phyloP scores from a whole-genome alignment of 2,888 invertebrate species.

The Drosophila atripex region DNA sequence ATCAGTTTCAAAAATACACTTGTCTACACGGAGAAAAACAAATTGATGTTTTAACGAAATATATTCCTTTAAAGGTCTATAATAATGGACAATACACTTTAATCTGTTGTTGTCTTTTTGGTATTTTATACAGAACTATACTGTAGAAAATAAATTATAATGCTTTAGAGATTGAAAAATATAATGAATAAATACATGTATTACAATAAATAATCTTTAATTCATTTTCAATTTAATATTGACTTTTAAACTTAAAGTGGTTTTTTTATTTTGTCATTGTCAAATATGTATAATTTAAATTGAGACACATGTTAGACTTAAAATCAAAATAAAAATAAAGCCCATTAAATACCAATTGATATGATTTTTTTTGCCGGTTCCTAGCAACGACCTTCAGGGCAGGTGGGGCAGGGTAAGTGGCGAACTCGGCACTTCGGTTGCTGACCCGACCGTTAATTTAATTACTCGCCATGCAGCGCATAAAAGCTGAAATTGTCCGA shows the following conservation, averaged over 20 bases:
- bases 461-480: constrained; percentile 38
- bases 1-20: constrained; percentile 30
- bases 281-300: no score
- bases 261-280: no score
- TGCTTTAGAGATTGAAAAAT: no score
- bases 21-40: not conserved
- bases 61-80: not conserved
- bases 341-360: not conserved
- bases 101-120: no score
- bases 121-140: no score
- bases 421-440: constrained; percentile 16
- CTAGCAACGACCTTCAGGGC: constrained; percentile 57
- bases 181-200: no score
- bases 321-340: not conserved
- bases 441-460: constrained; percentile 50
- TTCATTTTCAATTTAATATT: no score
- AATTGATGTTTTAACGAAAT: not conserved
- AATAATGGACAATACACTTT: no score
- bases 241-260: no score
- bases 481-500: constrained; percentile 53
- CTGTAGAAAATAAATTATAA: no score
- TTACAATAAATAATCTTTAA: no score
- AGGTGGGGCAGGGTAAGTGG: constrained; percentile 33
- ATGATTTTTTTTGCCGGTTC: constrained; percentile 6
- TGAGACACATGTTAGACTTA: not conserved